A percentile compares a stretch with the other conserved stretches of the same genome.
Conservation (phyloP, 2,888 invertebrate genomes). For the Eustalomyia histrio region DNA sequence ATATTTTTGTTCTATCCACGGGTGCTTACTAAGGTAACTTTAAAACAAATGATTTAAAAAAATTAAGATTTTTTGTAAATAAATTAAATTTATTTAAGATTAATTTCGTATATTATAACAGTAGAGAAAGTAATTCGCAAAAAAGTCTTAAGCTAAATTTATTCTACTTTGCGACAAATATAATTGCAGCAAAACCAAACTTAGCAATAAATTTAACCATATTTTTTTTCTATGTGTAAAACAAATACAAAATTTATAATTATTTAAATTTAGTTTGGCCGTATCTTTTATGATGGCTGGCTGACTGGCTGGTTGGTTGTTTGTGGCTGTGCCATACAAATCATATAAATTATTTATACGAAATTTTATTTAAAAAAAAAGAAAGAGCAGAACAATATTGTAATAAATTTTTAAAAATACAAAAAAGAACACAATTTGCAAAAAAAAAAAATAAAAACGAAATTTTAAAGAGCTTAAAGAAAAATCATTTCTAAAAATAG, state of each 20-base stretch:
- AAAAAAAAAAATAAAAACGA: conserved; percentile 30
- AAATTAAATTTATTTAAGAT: too few species aligned
- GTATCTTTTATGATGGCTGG: background rate
- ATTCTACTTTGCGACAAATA: too few species aligned
- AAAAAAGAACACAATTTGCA: conserved; percentile 44
- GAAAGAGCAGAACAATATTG: conserved; percentile 41
- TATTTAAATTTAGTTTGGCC: background rate
- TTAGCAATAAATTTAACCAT: too few species aligned
- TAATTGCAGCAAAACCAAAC: too few species aligned
- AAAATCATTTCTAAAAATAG: conserved; percentile 69
- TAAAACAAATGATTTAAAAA: too few species aligned
- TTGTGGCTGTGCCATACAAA: background rate
- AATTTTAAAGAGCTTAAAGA: conserved; percentile 30
- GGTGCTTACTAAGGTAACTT: too few species aligned
- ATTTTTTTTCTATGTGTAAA: too few species aligned
- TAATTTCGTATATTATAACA: too few species aligned
- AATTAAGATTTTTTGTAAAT: too few species aligned
- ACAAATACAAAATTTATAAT: background rate
- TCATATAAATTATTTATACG: background rate
- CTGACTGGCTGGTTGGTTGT: background rate
- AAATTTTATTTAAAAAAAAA: background rate
- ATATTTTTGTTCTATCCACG: too few species aligned
- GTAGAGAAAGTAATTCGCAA: too few species aligned
- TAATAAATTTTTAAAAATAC: conserved; percentile 45
- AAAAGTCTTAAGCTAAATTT: too few species aligned